Percentiles rank a stretch among this genome's conserved stretches.
Evolutionary conservation across 1,140 invertebrate species (phyloP).

Genomic region (Charaxes varanes): DNA sequence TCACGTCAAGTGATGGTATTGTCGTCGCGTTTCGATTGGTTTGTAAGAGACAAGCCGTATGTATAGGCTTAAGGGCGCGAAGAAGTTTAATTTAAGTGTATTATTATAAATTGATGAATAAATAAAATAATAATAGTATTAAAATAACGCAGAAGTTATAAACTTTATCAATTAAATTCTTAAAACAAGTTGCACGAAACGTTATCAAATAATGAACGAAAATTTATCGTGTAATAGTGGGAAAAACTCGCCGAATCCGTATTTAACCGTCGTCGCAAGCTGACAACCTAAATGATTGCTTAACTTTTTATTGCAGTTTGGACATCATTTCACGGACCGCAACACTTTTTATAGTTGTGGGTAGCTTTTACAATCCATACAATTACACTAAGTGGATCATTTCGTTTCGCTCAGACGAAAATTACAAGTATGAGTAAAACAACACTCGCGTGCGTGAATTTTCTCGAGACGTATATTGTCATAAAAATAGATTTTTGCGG

Average conservation of each 20-base stretch:
- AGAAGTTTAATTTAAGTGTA: no score
- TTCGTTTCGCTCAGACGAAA: background rate
- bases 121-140: no score
- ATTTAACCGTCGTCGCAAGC: conserved; percentile 23
- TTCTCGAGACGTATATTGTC: no score
- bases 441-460: no score
- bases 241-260: conserved; percentile 16
- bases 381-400: background rate
- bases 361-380: background rate
- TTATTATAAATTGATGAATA: no score
- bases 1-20: no score
- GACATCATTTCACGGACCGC: conserved; percentile 18
- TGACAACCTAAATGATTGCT: conserved; percentile 20
- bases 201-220: conserved; percentile 15
- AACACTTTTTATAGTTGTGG: conserved; percentile 16
- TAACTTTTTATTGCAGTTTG: conserved; percentile 21
- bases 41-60: no score
- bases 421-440: background rate
- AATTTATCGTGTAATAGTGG: conserved; percentile 14
- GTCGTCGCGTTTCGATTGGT: no score
- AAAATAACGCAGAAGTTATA: no score
- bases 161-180: conserved; percentile 8
- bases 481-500: no score
- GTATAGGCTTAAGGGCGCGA: no score
- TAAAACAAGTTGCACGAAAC: conserved; percentile 2